Conservation (phyloP, 37 sponge, comb jelly and placozoan species). For the Geodia barretti region DNA sequence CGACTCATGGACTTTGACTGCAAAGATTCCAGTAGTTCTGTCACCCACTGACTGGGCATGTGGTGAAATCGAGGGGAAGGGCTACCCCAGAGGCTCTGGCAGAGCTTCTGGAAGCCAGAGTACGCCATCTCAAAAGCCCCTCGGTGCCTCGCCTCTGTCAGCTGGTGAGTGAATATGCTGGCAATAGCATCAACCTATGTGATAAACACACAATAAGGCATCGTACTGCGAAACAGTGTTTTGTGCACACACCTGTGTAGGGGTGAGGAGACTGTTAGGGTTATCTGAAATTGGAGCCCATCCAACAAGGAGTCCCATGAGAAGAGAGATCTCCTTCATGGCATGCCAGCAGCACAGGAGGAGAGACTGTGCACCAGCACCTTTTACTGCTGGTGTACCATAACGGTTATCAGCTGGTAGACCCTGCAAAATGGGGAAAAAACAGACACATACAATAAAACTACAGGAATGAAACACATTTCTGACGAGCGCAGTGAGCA, state of each 20-base stretch:
- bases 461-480: background rate
- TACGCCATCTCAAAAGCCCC: constrained; percentile 92
- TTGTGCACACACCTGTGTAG: constrained; percentile 20
- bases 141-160: constrained; percentile 79
- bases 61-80: constrained; percentile 7
- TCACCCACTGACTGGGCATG: constrained; percentile 47
- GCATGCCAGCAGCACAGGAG: constrained; percentile 88
- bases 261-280: constrained; percentile 17
- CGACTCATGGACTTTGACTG: constrained; percentile 51
- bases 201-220: background rate
- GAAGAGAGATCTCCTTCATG: constrained; percentile 80
- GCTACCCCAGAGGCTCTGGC: constrained; percentile 66
- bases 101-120: constrained; percentile 79
- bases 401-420: background rate
- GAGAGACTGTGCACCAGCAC: constrained; percentile 69
- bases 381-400: background rate
- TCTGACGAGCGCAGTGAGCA: too few species aligned
- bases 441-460: background rate
- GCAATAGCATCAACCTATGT: constrained; percentile 56
- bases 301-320: constrained; percentile 58
- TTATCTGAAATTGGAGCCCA: background rate
- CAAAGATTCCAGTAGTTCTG: constrained; percentile 52
- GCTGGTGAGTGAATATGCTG: constrained; percentile 64
- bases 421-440: background rate
- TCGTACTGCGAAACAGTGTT: background rate